phyloP scores from a whole-genome alignment of 2,113 vertebrate genomes.

The Apeltes quadracus region DNA sequence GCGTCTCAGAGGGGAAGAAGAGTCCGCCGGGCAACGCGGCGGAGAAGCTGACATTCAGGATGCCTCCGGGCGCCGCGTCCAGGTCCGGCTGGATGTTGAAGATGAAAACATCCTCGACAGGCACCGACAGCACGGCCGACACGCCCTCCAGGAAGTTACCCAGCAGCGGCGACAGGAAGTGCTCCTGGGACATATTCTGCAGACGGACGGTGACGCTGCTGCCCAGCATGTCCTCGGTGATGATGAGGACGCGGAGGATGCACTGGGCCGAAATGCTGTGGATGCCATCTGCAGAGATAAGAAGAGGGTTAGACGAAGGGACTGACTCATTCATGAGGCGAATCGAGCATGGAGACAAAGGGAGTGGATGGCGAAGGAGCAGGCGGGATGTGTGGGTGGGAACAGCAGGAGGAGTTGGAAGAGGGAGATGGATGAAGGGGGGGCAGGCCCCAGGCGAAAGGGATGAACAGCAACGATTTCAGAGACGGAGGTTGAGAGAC shows the following conservation, averaged over 20 bases:
- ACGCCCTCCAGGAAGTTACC: constrained; percentile 93
- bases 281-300: constrained; percentile 85
- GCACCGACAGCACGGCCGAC: constrained; percentile 89
- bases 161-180: constrained; percentile 93
- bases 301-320: background rate
- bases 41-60: constrained; percentile 96
- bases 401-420: constrained; percentile 7
- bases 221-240: constrained; percentile 96
- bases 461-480: constrained; percentile 10
- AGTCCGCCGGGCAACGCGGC: constrained; percentile 87
- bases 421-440: constrained; percentile 6
- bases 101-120: constrained; percentile 94
- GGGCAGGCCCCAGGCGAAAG: background rate
- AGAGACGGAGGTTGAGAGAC: constrained; percentile 19
- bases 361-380: background rate
- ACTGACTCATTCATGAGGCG: background rate
- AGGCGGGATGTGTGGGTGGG: background rate
- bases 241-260: constrained; percentile 92
- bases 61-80: constrained; percentile 85
- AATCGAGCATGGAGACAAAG: background rate
- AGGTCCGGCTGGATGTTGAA: constrained; percentile 98
- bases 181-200: constrained; percentile 99
- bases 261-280: constrained; percentile 96
- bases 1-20: constrained; percentile 94
- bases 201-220: constrained; percentile 97